Evolutionary conservation across 2,113 vertebrate species (phyloP), one percentile per base, ranked within the genome.

Genomic region (Polypterus bichir): DNA sequence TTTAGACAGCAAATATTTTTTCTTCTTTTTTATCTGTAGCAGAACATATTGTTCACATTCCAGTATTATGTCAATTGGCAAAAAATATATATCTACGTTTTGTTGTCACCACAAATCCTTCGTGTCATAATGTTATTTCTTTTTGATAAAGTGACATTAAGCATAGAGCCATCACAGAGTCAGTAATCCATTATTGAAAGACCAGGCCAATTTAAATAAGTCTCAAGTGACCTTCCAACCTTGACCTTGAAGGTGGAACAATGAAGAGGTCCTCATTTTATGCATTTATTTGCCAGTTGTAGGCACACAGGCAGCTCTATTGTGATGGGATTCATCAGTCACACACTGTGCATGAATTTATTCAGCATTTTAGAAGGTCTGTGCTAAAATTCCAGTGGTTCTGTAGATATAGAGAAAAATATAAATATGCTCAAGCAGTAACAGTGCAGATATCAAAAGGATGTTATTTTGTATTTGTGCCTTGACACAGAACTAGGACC

Each of bases 201-300:
- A 73, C 69, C 69, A 72, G 65, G 63, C 66, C 75, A 76, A 79
- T 83, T 82, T 77, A 79, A 77, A 72, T 81, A 83, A 79, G 71
- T 68, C 71, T 76, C 72, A 74, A 73, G 76, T 77, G 76, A 81
- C 77, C 78, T 76, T 67, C 68, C 72, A 77, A 79, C 80, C 77
- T 84, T 84, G 83, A 83, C 80, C 80, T 81, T 80, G 79, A 81
- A 81, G 79, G 79, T 68, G 74, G 64, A 64, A 75, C 74, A 77
- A 73, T 73, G 62, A 66, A 51, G 68, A 62, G 74, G 61, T 72
- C 57, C 62, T 67, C 57, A 57, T 66, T 71, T 80, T 79, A 75
- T 59, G 66, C 71, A 74, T 66, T 74, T 66, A 70, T 70, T 73
- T 77, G 72, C 68, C 79, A 71, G 64, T 68, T 27, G 49, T 49